Percentiles rank a stretch among this genome's conserved stretches.
Conservation (phyloP, 2,888 invertebrate genomes). For the Rhagonycha lutea region DNA sequence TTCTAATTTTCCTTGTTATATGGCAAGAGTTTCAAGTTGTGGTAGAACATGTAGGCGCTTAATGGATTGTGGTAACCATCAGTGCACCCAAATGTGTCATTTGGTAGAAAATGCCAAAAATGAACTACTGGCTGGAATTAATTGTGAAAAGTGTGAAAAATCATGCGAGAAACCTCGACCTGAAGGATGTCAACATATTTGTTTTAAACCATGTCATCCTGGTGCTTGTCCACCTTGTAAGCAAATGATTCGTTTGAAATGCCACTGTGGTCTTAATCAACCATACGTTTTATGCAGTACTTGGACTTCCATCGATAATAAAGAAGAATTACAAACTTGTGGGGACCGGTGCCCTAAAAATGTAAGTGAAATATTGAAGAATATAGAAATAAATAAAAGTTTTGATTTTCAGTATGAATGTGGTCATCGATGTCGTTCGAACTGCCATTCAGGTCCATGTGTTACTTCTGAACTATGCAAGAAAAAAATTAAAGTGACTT, state of each 20-base stretch:
- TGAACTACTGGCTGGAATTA: conserved; percentile 50
- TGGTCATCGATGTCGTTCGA: conserved; percentile 78
- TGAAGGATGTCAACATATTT: conserved; percentile 75
- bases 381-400: background rate
- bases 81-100: conserved; percentile 76
- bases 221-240: conserved; percentile 78
- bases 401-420: conserved; percentile 68
- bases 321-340: conserved; percentile 61
- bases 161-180: conserved; percentile 70
- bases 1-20: conserved; percentile 68
- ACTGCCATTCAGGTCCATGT: conserved; percentile 77
- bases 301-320: conserved; percentile 60
- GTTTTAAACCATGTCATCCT: conserved; percentile 72
- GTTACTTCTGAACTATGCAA: conserved; percentile 69
- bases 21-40: conserved; percentile 76
- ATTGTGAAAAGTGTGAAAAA: conserved; percentile 63
- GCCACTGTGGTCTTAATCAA: conserved; percentile 82
- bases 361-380: conserved; percentile 55
- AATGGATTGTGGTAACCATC: conserved; percentile 79
- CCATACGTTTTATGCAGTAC: conserved; percentile 76
- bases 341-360: conserved; percentile 85
- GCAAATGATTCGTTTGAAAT: conserved; percentile 68
- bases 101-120: conserved; percentile 58
- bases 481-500: conserved; percentile 79
- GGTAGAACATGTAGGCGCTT: conserved; percentile 74